These are phyloP conservation scores for Sebastes variabilis DNA, from an alignment of 2,797 vertebrate genomes.

Conservation along the genomic window DNA sequence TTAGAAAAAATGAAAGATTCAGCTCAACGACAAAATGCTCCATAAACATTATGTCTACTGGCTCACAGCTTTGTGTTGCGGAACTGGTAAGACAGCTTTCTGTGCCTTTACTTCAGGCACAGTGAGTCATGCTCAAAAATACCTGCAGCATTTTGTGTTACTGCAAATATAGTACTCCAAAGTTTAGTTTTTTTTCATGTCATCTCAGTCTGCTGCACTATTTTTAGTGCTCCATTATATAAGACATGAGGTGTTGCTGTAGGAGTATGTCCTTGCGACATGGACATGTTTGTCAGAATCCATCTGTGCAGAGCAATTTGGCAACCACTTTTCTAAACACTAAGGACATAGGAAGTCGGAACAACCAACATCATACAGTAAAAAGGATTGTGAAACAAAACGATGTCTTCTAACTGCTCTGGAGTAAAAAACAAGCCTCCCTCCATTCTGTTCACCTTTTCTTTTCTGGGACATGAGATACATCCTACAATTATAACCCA, in stretches of 20 bases:
- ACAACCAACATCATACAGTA: not conserved
- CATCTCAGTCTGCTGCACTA: constrained; percentile 48
- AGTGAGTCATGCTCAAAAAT: constrained; percentile 60
- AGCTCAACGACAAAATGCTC: not conserved
- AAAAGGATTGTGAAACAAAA: not conserved
- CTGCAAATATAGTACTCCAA: constrained; percentile 37
- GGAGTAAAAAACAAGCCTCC: not conserved
- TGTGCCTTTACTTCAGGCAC: constrained; percentile 48
- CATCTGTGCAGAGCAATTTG: constrained; percentile 10
- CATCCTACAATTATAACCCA: not conserved
- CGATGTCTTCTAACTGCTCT: not conserved
- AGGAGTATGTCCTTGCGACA: constrained; percentile 31
- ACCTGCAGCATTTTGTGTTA: constrained; percentile 50
- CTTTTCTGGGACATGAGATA: not conserved
- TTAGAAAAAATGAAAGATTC: not conserved
- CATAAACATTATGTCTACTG: not conserved
- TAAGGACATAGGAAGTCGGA: not conserved
- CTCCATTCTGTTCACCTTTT: not conserved
- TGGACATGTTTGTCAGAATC: constrained; percentile 42
- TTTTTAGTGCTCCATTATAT: constrained; percentile 60
- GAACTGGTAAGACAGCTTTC: constrained; percentile 34
- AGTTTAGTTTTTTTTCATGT: constrained; percentile 18
- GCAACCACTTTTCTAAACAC: not conserved
- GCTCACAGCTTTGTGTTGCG: not conserved
- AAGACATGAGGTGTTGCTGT: constrained; percentile 47